Percentiles rank a stretch among this genome's conserved stretches.
phyloP scores from a whole-genome alignment of 2,113 vertebrate genomes.

The Pygathrix nemaeus region DNA sequence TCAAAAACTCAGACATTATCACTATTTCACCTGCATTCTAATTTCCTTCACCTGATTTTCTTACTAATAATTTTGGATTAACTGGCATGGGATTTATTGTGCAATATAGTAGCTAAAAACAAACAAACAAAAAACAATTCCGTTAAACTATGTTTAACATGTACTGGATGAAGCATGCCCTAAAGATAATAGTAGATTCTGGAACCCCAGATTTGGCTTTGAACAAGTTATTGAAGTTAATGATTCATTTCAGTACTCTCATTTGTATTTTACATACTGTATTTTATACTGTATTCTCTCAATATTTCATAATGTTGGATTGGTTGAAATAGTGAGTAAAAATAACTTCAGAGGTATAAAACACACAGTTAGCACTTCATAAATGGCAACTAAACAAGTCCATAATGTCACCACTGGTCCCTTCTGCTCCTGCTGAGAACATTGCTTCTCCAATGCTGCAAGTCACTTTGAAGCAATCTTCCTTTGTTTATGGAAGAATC shows the following conservation, averaged over 20 bases:
- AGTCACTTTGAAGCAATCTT: neutral
- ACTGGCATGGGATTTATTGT: neutral
- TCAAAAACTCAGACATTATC: no score
- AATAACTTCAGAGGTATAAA: neutral
- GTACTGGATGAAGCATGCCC: neutral
- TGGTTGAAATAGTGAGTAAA: neutral
- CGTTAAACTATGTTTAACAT: no score
- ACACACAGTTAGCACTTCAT: rapidly evolving
- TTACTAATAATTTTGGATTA: neutral
- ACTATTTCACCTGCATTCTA: no score
- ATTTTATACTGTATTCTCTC: neutral
- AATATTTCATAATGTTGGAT: neutral
- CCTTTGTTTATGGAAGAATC: neutral
- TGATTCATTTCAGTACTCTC: neutral
- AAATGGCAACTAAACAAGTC: neutral
- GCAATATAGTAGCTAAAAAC: neutral
- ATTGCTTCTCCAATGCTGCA: neutral
- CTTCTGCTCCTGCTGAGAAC: neutral
- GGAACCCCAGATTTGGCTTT: neutral
- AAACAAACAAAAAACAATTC: no score
- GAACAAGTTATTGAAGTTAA: neutral
- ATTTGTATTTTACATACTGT: neutral
- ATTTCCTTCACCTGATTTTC: neutral
- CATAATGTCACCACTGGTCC: no score
- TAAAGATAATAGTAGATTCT: neutral